Conservation (phyloP, 2,888 invertebrate genomes). For the Uloborus plumipes region DNA sequence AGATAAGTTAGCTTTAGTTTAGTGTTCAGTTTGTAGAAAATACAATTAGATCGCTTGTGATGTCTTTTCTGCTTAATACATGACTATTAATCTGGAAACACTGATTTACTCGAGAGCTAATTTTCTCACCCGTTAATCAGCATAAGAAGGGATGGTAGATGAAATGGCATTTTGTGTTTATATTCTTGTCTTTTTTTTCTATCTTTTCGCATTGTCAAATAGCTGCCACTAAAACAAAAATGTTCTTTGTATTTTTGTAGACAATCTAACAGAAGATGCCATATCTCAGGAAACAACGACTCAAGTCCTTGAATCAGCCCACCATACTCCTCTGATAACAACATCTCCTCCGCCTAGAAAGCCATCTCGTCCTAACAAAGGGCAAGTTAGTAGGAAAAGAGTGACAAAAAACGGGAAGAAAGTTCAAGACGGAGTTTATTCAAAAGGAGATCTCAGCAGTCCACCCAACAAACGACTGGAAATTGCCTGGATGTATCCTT, state of each 20-base stretch:
- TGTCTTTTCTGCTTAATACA: no score
- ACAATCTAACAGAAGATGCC: conserved; percentile 30
- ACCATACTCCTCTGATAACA: conserved; percentile 10
- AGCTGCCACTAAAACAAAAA: no score
- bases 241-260: conserved; percentile 5
- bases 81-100: no score
- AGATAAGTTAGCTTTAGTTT: no score
- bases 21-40: no score
- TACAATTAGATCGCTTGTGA: no score
- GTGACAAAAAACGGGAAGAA: conserved; percentile 40
- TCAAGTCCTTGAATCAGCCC: conserved; percentile 22
- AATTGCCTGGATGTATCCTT: conserved; percentile 94
- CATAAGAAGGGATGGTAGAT: no score
- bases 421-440: conserved; percentile 24
- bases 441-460: conserved; percentile 42
- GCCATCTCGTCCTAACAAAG: conserved; percentile 31
- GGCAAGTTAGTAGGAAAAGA: conserved; percentile 20
- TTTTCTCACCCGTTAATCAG: no score
- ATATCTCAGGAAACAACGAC: conserved; percentile 28
- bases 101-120: no score
- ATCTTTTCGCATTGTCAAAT: no score
- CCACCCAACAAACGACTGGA: conserved; percentile 88
- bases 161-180: no score
- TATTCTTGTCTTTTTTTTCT: no score
- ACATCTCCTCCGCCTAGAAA: conserved; percentile 26